Base-by-base conservation (phyloP, 64 coral and sea anemone genomes). In the Hydrozoanthus tunicans region DNA sequence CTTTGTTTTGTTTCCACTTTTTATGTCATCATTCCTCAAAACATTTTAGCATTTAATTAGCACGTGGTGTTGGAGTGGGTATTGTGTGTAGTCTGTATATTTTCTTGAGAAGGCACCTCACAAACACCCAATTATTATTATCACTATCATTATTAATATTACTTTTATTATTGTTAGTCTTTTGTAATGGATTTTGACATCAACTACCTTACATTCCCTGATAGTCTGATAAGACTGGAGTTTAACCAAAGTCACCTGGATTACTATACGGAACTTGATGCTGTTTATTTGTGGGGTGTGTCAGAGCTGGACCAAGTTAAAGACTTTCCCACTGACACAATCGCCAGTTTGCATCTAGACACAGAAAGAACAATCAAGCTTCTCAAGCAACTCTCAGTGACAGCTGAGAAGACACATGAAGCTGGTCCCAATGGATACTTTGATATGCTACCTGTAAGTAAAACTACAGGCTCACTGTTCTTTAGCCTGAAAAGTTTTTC, bases 201-300 rank as follows among this genome's bases (percentile, higher is more conserved):
- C 24, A 68, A 14, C 4, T 52, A 52, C 63, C 5, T 51, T 17
- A 6, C 43, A 43, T 59, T 66, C 61, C 78, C 73, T 70, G 5
- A 26, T 59, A 99, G 97, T 69, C 63, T 95, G 0, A 86, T 99
- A 53, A 92, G 97, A 52, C 58, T 99, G 71, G 97, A 99, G 66
- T 99, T 99, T 56, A 96, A 99, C 70, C 97, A 99, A 82, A 78
- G 75, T n/a, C 97, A 94, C 79, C 79, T 96, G 4, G 73, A 92
- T 8, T 99, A 99, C 80, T 99, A 99, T 86, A 99, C 97, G 65
- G 94, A 99, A 59, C 89, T 99, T 32, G 97, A 99, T 92, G 97
- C 97, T 51, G 94, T 99, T 73, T 85, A 86, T 77, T 80, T 99
- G 58, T 91, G 79, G 66, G 94, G 97, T n/a, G 80, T 75, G 12